Percentiles rank a stretch among this genome's conserved stretches.
phyloP scores from a whole-genome alignment of 2,797 vertebrate genomes.

The Gorsachius magnificus region DNA sequence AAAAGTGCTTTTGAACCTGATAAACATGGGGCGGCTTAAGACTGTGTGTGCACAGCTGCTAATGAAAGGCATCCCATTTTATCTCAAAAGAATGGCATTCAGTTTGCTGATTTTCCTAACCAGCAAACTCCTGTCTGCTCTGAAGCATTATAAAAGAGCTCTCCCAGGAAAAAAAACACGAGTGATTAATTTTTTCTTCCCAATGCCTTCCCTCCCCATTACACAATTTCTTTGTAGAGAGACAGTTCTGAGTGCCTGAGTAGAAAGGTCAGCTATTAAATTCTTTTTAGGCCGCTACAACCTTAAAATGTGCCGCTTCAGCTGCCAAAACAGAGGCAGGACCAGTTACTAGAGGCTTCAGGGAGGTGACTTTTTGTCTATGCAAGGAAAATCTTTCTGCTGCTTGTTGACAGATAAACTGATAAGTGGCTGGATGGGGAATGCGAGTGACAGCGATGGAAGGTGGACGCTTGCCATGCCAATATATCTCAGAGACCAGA shows the following conservation, averaged over 20 bases:
- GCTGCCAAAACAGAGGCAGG: background rate
- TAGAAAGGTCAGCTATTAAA: background rate
- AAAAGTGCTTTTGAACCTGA: background rate
- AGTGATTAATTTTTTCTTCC: slow-evolving; percentile 3
- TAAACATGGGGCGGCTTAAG: background rate
- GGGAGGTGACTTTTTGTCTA: background rate
- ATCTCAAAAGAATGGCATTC: background rate
- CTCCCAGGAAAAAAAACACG: background rate
- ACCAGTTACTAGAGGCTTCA: background rate
- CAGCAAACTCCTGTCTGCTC: background rate
- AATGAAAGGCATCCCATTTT: background rate
- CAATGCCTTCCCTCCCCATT: background rate
- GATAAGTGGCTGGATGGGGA: slow-evolving; percentile 32
- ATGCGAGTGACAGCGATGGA: background rate
- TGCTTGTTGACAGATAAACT: slow-evolving; percentile 28
- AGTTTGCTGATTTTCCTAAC: background rate
- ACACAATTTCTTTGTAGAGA: background rate
- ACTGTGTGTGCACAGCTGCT: background rate
- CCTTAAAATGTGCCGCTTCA: background rate
- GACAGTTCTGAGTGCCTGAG: background rate
- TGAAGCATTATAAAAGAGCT: background rate
- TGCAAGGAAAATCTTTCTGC: background rate
- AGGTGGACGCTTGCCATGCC: background rate
- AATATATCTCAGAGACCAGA: slow-evolving; percentile 7
- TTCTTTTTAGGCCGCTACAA: background rate